Evolutionary conservation across 2,888 invertebrate species (phyloP), one percentile per base, ranked within the genome.

Genomic region (Charanyca ferruginea): DNA sequence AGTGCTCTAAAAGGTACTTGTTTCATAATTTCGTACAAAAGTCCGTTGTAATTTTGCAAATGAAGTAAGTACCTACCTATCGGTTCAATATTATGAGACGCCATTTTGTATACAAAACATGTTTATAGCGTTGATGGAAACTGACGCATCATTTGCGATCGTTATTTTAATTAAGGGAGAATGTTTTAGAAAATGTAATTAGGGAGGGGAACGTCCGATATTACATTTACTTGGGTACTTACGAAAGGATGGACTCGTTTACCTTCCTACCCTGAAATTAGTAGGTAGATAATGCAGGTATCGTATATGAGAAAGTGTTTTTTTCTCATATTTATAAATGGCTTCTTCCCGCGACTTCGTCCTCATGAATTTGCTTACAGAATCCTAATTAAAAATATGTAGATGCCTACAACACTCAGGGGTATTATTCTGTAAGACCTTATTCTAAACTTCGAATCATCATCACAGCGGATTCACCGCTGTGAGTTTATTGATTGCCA

Each of bases 131-230:
- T 57, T 70, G 61, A 70, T 77, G 51, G 25, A 59, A 63, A 73
- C 47, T 62, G 66, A 66, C 73, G 73, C 55, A 62, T 73, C 70
- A 58, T 51, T 72, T 55, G 20, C 16, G 25, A 66, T 61, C 63
- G 44, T 73, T 73, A 55, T 70, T 79, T 64, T 70, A 66, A 80
- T 80, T 73, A 80, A 20, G 45, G n/a, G 23, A 45, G 23, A 72
- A 77, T 71, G 57, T 61, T 61, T 61, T 52, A 32, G 62, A 62
- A 55, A 62, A 69, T 57, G 58, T 53, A 63, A 73, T 75, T 69
- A 75, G 32, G 41, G 28, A 57, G 44, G 18, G 32, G 9, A 45
- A 44, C 32, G 11, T 20, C 22, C 16, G 74, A 55, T 35, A 6
- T 41, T n/a, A n/a, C n/a, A 16, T 51, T 18, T 44, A 69, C 28